Percentiles rank a stretch among this genome's conserved stretches.
phyloP scores from a whole-genome alignment of 2,113 vertebrate genomes.

The Phyllostomus discolor region DNA sequence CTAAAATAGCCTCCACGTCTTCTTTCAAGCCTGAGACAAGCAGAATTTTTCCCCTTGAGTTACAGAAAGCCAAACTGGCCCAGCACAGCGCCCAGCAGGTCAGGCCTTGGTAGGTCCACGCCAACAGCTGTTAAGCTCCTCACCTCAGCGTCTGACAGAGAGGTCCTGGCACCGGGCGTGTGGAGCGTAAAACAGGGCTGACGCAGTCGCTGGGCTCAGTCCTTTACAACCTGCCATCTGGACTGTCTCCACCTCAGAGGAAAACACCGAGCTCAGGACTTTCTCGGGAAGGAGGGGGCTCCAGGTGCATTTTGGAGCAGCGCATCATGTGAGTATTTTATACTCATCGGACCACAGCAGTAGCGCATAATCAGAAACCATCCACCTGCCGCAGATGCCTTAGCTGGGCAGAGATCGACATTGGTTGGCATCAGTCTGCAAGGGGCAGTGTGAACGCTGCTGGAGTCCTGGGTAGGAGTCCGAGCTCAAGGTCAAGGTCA shows the following conservation, averaged over 20 bases:
- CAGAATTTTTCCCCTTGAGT: neutral
- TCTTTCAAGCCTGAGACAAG: neutral
- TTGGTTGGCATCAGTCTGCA: neutral
- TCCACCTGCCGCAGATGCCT: neutral
- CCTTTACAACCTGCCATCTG: conserved; percentile 15
- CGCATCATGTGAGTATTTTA: neutral
- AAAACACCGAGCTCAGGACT: neutral
- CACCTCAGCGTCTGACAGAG: neutral
- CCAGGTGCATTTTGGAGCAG: neutral
- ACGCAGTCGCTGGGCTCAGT: neutral
- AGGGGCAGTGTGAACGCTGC: neutral
- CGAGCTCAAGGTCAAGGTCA: neutral
- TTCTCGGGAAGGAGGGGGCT: neutral
- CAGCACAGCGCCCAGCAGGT: neutral
- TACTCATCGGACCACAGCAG: neutral
- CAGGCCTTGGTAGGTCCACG: neutral
- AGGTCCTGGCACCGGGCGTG: neutral
- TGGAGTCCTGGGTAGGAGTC: neutral
- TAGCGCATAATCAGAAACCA: neutral
- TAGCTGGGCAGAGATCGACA: neutral
- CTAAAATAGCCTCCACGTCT: conserved; percentile 37
- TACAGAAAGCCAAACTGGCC: neutral
- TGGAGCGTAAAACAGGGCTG: neutral
- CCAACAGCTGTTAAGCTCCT: neutral
- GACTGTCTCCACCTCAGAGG: neutral